Evolutionary conservation across 2,888 invertebrate genomes (phyloP).

Genomic region (Nephrotoma flavescens): DNA sequence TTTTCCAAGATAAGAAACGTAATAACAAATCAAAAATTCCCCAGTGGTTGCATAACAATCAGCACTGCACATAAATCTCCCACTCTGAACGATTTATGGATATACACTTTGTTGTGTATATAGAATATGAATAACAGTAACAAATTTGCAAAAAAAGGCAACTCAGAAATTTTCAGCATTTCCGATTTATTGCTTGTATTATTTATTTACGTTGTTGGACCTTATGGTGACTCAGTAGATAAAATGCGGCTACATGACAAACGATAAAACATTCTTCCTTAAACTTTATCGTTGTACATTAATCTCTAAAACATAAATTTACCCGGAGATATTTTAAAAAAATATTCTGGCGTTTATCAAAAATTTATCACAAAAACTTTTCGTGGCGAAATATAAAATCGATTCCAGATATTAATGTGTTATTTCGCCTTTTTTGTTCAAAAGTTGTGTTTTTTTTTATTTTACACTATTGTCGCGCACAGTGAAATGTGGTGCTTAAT

Average conservation of each 20-base stretch:
- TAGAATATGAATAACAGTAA: too few relatives aligned
- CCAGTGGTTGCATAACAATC: neutral
- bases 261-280: too few relatives aligned
- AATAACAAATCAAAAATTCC: neutral
- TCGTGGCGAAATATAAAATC: neutral
- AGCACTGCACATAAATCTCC: neutral
- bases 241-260: neutral
- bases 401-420: neutral
- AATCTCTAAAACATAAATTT: too few relatives aligned
- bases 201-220: neutral
- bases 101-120: too few relatives aligned
- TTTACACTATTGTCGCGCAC: neutral
- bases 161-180: neutral
- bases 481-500: neutral
- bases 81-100: too few relatives aligned
- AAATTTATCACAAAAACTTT: neutral
- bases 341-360: neutral
- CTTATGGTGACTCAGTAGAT: neutral
- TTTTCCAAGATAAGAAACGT: neutral
- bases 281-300: neutral
- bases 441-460: neutral
- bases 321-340: too few relatives aligned
- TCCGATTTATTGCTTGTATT: neutral
- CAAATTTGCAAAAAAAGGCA: too few relatives aligned
- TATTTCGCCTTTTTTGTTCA: neutral